Base-by-base conservation (phyloP, 2,888 invertebrate genomes). In the Cantharis rufa region DNA sequence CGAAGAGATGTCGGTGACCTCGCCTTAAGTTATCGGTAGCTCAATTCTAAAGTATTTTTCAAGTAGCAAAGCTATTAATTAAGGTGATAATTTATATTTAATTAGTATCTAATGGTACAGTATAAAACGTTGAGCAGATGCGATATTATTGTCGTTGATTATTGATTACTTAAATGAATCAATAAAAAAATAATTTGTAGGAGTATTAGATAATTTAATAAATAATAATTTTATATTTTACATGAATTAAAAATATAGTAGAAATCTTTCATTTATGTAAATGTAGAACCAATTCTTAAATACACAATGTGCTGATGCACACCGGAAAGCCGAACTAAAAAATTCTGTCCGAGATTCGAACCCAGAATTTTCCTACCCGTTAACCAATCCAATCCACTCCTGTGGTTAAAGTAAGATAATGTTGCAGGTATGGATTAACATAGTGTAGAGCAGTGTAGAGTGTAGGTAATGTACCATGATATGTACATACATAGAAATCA, bases 1-100 rank as follows among this genome's bases (percentile, higher is more conserved):
- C 74, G 74, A 74, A 77, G 80, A 75, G 78, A 78, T 78, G 80
- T 80, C 80, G 80, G 75, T 80, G 80, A 80, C 80, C 80, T 79
- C 72, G 77, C 80, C 80, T 72, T 68, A 71, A 78, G 80, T 75
- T 78, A 75, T 71, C 78, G 75, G 73, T 72, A 78, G 74, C 77
- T 72, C 28, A 62, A 78, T 78, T 75, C 72, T 77, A 21, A 76
- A 78, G 76, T 69, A 74, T 76, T 78, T 77, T 68, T 70, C 61
- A 79, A 75, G 79, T 79, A 77, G 69, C 75, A 69, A 74, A 77
- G 70, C 75, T 77, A 74, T 77, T 73, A 70, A 72, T 71, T 74
- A 73, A 28, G 70, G 71, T 72, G 71, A 76, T 79, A 78, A 72
- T 74, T 71, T 75, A 70, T 75, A 75, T 70, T 71, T 71, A 64